Conservation (phyloP, 2,888 invertebrate species). For the Nudaria mundana region DNA sequence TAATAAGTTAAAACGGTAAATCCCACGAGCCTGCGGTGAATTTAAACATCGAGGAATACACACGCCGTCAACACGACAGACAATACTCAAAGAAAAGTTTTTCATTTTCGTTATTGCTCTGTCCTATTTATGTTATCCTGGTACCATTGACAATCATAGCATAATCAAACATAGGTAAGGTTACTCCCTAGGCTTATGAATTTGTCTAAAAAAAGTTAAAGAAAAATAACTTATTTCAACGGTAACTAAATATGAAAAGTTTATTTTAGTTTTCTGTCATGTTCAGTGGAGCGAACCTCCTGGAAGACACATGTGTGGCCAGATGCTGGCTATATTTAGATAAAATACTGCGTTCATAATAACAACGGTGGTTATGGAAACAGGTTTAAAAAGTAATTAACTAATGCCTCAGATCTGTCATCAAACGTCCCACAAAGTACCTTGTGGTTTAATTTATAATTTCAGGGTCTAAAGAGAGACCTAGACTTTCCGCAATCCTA, state of each 20-base stretch:
- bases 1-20: constrained; percentile 2
- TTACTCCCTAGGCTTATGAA: too few species aligned
- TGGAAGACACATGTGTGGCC: constrained; percentile 12
- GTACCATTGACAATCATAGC: too few species aligned
- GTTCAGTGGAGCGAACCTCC: neutral
- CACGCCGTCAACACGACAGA: too few species aligned
- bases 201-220: too few species aligned
- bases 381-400: neutral
- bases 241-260: too few species aligned
- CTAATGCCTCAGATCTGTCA: neutral
- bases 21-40: constrained; percentile 1
- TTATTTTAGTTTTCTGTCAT: constrained; percentile 5
- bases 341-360: constrained; percentile 11
- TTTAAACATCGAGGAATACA: neutral
- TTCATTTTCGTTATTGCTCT: too few species aligned
- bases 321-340: constrained; percentile 21
- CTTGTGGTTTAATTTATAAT: neutral
- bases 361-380: constrained; percentile 1
- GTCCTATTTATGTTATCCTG: neutral
- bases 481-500: constrained; percentile 3
- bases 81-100: too few species aligned
- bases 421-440: neutral
- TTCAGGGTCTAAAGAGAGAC: neutral
- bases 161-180: too few species aligned
- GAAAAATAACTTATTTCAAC: too few species aligned